Evolutionary conservation across 2,797 vertebrate species (phyloP).

Genomic region (Synaphobranchus kaupii): DNA sequence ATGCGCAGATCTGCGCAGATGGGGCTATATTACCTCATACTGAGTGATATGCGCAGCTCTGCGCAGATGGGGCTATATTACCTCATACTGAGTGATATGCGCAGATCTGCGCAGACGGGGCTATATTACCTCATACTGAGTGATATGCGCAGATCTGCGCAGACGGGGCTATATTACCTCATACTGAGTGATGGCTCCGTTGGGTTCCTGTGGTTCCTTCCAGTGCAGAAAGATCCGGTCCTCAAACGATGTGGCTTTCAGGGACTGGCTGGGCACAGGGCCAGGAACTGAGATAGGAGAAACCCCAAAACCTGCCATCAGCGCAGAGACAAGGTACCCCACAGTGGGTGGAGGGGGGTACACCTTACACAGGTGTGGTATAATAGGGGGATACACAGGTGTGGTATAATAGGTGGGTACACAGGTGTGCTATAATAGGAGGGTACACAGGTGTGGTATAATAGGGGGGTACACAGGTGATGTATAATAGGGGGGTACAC

Average conservation of each 20-base stretch:
- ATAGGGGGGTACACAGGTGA: no score
- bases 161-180: slow-evolving; percentile 62
- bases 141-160: slow-evolving; percentile 68
- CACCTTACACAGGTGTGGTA: no score
- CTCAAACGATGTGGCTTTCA: slow-evolving; percentile 92
- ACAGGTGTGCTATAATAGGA: no score
- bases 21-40: no score
- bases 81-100: neutral
- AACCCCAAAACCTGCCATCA: slow-evolving; percentile 5
- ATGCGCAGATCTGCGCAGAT: no score
- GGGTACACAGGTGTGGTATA: no score
- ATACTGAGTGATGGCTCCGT: slow-evolving; percentile 92
- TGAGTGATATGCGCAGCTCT: no score
- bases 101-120: neutral
- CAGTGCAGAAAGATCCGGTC: slow-evolving; percentile 94
- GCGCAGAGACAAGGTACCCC: neutral
- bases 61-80: neutral
- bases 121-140: slow-evolving; percentile 78
- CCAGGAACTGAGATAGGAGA: slow-evolving; percentile 82
- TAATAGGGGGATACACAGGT: no score
- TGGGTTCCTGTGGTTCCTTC: slow-evolving; percentile 95
- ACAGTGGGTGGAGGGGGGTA: neutral
- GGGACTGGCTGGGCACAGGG: slow-evolving; percentile 86
- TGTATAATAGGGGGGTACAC: no score
- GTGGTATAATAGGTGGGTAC: no score